Evolutionary conservation across 2,888 invertebrate genomes (phyloP).

Genomic region (Metalampra italica): DNA sequence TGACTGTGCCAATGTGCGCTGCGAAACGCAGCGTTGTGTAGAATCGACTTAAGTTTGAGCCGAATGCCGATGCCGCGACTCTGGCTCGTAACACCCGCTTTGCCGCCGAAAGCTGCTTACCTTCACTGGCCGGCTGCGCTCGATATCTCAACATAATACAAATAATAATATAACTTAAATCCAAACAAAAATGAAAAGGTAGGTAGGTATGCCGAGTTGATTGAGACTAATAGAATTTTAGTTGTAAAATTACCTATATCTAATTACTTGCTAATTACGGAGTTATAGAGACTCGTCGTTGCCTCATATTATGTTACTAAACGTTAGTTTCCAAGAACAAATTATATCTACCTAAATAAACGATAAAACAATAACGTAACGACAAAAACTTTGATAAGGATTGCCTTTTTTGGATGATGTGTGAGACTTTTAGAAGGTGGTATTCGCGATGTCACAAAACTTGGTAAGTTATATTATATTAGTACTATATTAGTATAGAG

Average conservation of each 20-base stretch:
- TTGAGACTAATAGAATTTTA: no score
- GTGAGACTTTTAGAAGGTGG: no score
- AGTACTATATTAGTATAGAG: slow-evolving; percentile 3
- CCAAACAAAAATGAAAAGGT: slow-evolving; percentile 1
- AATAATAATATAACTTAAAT: slow-evolving; percentile 24
- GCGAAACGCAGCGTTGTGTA: not conserved
- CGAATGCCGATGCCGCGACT: not conserved
- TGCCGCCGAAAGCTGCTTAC: slow-evolving; percentile 60
- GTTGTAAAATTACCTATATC: not conserved
- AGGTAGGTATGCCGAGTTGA: not conserved
- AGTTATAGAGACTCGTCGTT: not conserved
- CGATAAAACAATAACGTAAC: no score
- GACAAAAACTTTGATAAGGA: no score
- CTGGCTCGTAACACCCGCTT: slow-evolving; percentile 34
- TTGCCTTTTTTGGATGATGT: no score
- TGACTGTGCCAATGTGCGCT: no score
- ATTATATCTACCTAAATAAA: no score
- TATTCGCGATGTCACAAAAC: not conserved
- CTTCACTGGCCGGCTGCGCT: slow-evolving; percentile 49
- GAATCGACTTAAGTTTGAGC: slow-evolving; percentile 6
- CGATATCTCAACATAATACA: slow-evolving; percentile 38
- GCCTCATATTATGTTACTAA: no score
- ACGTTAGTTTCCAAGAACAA: no score
- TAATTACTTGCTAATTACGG: not conserved
- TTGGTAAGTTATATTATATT: no score